Evolutionary conservation across 2,113 vertebrate genomes (phyloP).

Genomic region (Melierax canorus): DNA sequence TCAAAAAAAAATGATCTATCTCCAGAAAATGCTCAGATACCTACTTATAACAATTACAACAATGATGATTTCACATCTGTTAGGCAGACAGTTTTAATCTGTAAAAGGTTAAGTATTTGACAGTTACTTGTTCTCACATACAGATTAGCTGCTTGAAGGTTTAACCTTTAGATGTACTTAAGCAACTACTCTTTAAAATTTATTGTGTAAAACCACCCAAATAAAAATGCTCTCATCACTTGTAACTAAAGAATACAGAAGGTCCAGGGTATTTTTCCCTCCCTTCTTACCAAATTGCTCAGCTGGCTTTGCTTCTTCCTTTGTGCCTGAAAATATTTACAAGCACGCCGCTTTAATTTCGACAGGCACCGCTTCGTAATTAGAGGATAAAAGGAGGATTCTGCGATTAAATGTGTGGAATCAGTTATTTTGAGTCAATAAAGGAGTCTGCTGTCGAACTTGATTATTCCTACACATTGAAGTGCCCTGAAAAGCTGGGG

Average conservation of each 20-base stretch:
- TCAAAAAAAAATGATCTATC: conserved; percentile 14
- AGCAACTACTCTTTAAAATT: conserved; percentile 48
- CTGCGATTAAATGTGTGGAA: background rate
- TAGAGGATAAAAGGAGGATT: conserved; percentile 43
- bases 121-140: conserved; percentile 72
- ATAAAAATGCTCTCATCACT: conserved; percentile 54
- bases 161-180: conserved; percentile 73
- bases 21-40: conserved; percentile 56
- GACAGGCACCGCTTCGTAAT: conserved; percentile 12
- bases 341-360: background rate
- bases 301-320: conserved; percentile 29
- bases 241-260: conserved; percentile 32
- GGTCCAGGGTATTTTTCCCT: background rate
- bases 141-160: conserved; percentile 65
- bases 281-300: conserved; percentile 19
- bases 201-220: conserved; percentile 63
- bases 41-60: conserved; percentile 69
- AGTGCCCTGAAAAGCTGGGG: background rate
- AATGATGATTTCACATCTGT: conserved; percentile 66
- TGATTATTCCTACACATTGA: background rate
- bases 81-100: conserved; percentile 74
- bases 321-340: conserved; percentile 50
- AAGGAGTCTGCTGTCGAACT: conserved; percentile 3
- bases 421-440: conserved; percentile 14
- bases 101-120: conserved; percentile 74